phyloP scores from a whole-genome alignment of 2,113 vertebrate genomes.

The Pseudonaja textilis region DNA sequence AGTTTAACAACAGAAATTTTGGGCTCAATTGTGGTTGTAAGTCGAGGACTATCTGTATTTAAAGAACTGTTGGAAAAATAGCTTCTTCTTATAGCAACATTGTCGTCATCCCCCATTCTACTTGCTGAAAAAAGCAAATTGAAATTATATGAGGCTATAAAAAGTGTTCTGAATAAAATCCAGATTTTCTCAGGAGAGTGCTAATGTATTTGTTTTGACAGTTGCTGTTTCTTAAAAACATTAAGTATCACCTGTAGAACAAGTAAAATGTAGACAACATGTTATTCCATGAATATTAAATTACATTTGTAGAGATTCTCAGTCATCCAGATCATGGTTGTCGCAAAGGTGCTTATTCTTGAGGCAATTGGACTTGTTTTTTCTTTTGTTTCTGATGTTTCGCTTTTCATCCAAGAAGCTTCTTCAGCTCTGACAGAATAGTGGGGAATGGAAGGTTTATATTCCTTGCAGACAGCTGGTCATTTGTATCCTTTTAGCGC shows the following conservation, averaged over 20 bases:
- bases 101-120: background rate
- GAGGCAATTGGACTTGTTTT: too few relatives aligned
- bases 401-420: too few relatives aligned
- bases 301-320: background rate
- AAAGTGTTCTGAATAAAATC: background rate
- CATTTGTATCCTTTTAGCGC: too few relatives aligned
- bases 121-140: background rate
- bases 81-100: background rate
- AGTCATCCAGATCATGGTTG: too few relatives aligned
- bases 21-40: background rate
- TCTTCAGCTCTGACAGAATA: too few relatives aligned
- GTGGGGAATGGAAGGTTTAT: too few relatives aligned
- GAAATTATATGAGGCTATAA: background rate
- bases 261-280: background rate
- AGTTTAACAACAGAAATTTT: background rate
- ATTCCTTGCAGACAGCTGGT: too few relatives aligned
- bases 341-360: too few relatives aligned
- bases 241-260: background rate
- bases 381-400: too few relatives aligned
- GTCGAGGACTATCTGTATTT: background rate
- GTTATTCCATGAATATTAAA: background rate
- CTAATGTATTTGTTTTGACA: background rate
- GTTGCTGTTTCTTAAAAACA: background rate
- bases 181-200: background rate
- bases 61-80: background rate